These are phyloP conservation scores for Oscheius sp. DNA, from an alignment of 2,888 invertebrate species.

Conservation along the genomic window DNA sequence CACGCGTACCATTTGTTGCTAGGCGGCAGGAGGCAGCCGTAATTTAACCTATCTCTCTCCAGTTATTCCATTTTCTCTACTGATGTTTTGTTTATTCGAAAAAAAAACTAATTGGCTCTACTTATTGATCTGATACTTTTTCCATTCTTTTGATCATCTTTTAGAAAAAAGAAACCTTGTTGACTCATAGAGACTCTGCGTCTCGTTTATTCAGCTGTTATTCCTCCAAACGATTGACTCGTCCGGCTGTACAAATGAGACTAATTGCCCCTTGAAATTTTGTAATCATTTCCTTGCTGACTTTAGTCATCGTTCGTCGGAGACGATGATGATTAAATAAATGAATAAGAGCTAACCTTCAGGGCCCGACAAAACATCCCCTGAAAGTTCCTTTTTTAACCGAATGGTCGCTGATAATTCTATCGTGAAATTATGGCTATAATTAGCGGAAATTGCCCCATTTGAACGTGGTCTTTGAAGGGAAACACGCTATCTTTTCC, in stretches of 20 bases:
- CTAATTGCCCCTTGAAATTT: too few species aligned
- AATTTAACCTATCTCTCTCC: conserved; percentile 7
- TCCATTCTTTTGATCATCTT: not conserved
- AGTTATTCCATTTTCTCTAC: not conserved
- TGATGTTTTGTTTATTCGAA: not conserved
- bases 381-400: too few species aligned
- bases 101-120: not conserved
- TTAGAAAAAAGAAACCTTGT: not conserved
- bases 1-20: conserved; percentile 18
- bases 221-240: conserved; percentile 16
- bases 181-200: not conserved
- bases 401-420: too few species aligned
- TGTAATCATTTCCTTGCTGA: too few species aligned
- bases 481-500: too few species aligned
- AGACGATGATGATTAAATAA: too few species aligned
- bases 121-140: not conserved
- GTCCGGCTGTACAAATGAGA: conserved; percentile 6
- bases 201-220: conserved; percentile 23
- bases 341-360: too few species aligned
- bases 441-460: too few species aligned
- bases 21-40: conserved; percentile 17
- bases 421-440: too few species aligned
- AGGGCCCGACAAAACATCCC: too few species aligned
- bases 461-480: too few species aligned
- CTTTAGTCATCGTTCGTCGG: too few species aligned